Evolutionary conservation across 2,113 vertebrate species (phyloP), one percentile per base, ranked within the genome.

Genomic region (Thryonomys swinderianus): DNA sequence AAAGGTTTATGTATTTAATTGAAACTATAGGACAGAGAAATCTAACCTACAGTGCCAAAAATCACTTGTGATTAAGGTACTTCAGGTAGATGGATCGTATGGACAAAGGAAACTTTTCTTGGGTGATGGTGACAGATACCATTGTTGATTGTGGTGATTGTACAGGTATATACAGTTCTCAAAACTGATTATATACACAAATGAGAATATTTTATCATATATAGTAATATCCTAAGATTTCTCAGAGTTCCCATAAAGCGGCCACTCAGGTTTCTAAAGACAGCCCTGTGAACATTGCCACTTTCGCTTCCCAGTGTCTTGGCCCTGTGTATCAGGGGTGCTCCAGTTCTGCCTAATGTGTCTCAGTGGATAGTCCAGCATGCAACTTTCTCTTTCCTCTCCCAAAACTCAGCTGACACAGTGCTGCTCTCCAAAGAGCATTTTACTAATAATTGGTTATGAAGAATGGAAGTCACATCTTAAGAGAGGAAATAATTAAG

Each of bases 401-500:
- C 78, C 12, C 64, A 78, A 3, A 27, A 27, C 20, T 45, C 17
- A 12, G 57, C n/a, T 37, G 85, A 57, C 34, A 71, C 0, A 42
- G 37, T 13, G 0, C 17, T 48, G 25, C 48, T 89, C 23, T 91
- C 66, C 32, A 64, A 12, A 76, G 45, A 66, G 34, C 12, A 85
- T 94, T 88, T 85, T 53, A 81, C 73, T 93, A 67, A 85, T 34
- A 30, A 88, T 81, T 53, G 27, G 51, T 93, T 59, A 85, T 74
- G 90, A 93, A 85, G 66, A 61, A 14, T 21, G 57, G 37, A 94
- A 48, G 81, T 90, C 88, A 74, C 55, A 25, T 92, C 81, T 53
- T 55, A 79, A 78, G 82, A 86, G 48, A 90, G 71, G 57, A 96
- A 92, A 83, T 61, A 93, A 51, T 78, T n/a, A 90, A 85, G n/a